Percentiles rank a stretch among this genome's conserved stretches.
Evolutionary conservation across 2,888 invertebrate species (phyloP).

Genomic region (Apodemia duryi): DNA sequence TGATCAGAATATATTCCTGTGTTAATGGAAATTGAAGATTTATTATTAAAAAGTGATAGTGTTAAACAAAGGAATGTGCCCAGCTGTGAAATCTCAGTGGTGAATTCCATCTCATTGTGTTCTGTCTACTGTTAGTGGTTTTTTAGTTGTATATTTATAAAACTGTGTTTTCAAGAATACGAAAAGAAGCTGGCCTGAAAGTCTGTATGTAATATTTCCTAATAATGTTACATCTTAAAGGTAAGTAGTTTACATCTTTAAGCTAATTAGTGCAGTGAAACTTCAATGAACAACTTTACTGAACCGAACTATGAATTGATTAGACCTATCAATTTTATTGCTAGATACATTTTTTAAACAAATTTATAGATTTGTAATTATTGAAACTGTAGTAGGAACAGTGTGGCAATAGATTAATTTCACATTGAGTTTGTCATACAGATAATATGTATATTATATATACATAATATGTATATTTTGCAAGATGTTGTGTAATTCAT

Average conservation of each 20-base stretch:
- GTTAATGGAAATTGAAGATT: not conserved
- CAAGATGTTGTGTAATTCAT: not conserved
- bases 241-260: not conserved
- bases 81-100: constrained; percentile 19
- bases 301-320: not conserved
- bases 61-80: constrained; percentile 20
- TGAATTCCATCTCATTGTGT: constrained; percentile 24
- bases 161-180: not conserved
- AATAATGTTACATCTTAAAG: not conserved
- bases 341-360: not conserved
- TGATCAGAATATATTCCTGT: not conserved
- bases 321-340: not conserved
- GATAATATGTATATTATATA: no score
- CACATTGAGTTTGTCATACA: not conserved
- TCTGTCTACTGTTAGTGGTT: not conserved
- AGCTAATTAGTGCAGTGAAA: constrained; percentile 2
- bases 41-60: not conserved
- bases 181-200: not conserved
- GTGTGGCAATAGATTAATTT: not conserved
- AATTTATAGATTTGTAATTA: not conserved
- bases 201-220: constrained; percentile 4
- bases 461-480: not conserved
- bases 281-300: not conserved
- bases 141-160: not conserved
- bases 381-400: no score